Percentiles rank a stretch among this genome's conserved stretches.
phyloP scores from a whole-genome alignment of 1,140 invertebrate species.

The Aricia agestis region DNA sequence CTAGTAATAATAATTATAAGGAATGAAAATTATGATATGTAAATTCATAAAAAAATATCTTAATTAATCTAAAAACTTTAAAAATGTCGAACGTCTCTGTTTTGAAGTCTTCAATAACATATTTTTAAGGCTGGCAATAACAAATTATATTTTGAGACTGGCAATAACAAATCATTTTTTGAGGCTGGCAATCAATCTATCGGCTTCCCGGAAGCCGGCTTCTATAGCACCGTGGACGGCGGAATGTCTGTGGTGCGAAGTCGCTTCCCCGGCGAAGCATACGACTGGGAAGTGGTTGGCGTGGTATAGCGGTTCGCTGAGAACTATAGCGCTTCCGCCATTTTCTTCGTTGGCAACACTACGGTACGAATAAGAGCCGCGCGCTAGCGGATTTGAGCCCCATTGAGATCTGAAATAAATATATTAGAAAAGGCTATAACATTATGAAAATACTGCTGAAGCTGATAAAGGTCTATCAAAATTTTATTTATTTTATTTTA shows the following conservation, averaged over 20 bases:
- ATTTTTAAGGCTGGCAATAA: no score
- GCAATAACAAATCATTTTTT: conserved; percentile 29
- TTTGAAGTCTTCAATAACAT: no score
- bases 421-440: neutral
- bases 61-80: no score
- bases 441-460: no score
- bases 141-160: no score
- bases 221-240: conserved; percentile 90
- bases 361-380: conserved; percentile 84
- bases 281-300: conserved; percentile 73
- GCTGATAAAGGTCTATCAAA: no score
- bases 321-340: conserved; percentile 64
- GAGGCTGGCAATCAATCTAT: conserved; percentile 68
- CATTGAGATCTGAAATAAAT: conserved; percentile 79
- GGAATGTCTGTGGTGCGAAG: conserved; percentile 81
- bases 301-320: conserved; percentile 77
- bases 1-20: no score
- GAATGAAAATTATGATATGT: no score
- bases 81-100: no score
- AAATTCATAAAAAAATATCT: no score
- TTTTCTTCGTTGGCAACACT: conserved; percentile 77
- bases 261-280: conserved; percentile 85
- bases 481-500: no score
- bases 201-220: conserved; percentile 87
- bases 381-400: conserved; percentile 80